A percentile compares a stretch with the other conserved stretches of the same genome.
These are phyloP conservation scores for Aricia artaxerxes DNA, from an alignment of 2,888 invertebrate genomes.

Conservation along the genomic window DNA sequence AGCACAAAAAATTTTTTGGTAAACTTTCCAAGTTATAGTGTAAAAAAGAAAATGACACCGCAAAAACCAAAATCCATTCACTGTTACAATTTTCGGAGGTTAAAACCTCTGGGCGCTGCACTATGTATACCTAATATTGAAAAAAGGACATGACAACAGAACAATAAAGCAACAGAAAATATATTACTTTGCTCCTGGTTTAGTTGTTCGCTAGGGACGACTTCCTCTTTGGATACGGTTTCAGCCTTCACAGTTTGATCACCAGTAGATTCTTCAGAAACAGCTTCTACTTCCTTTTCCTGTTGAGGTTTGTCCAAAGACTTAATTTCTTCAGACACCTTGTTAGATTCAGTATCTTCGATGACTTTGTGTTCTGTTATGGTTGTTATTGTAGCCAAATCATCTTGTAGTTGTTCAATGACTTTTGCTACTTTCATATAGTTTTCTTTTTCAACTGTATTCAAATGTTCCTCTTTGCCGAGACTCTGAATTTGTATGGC, in stretches of 20 bases:
- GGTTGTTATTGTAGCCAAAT: conserved; percentile 54
- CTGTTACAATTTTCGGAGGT: too few species aligned
- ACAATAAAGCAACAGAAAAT: background rate
- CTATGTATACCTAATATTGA: too few species aligned
- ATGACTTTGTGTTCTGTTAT: conserved; percentile 45
- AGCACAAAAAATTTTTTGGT: too few species aligned
- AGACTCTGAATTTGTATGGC: conserved; percentile 54
- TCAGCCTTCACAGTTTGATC: background rate
- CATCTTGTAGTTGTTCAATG: conserved; percentile 56
- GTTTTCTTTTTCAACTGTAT: conserved; percentile 46
- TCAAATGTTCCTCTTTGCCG: conserved; percentile 52
- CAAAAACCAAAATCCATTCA: too few species aligned
- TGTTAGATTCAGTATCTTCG: background rate
- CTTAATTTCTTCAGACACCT: background rate
- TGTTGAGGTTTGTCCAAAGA: background rate
- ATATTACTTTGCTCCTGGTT: background rate
- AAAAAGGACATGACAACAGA: background rate
- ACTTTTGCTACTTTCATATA: conserved; percentile 53
- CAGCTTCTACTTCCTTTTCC: background rate
- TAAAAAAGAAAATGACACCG: too few species aligned
- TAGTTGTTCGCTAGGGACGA: background rate
- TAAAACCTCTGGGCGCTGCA: too few species aligned
- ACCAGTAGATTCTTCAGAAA: background rate
- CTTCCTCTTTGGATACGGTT: background rate
- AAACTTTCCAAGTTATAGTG: too few species aligned